Evolutionary conservation across 1,140 invertebrate species (phyloP).

Genomic region (Branchinecta lindahli): DNA sequence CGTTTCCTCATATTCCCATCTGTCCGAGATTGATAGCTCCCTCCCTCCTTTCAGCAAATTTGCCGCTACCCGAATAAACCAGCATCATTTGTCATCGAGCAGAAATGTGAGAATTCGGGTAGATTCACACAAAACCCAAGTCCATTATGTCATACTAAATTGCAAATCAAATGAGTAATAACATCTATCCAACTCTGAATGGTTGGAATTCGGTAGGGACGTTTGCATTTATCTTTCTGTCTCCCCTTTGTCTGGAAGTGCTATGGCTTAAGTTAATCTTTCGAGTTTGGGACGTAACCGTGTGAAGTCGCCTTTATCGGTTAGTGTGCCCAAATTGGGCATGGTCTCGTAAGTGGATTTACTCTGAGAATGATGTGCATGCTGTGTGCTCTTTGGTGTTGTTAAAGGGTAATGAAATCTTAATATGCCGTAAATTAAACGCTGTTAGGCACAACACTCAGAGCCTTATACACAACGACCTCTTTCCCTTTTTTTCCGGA

Average conservation of each 20-base stretch:
- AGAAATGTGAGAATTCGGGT: slow-evolving; percentile 7
- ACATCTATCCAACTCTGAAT: background rate
- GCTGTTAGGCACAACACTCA: no score
- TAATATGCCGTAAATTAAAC: no score
- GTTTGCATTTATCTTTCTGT: slow-evolving; percentile 1
- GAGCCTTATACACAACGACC: no score
- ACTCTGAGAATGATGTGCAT: background rate
- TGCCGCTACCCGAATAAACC: no score
- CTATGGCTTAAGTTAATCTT: background rate
- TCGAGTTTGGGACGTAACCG: background rate
- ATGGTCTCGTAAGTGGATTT: background rate
- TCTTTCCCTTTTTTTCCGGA: no score
- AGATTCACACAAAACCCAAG: slow-evolving; percentile 5
- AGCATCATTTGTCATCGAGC: no score
- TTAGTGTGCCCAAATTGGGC: background rate
- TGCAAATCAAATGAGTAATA: background rate
- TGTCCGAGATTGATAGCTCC: no score
- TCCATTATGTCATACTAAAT: slow-evolving; percentile 6
- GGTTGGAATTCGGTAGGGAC: background rate
- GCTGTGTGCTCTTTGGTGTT: background rate
- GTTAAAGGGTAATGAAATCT: background rate
- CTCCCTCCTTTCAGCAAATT: no score
- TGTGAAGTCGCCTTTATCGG: background rate
- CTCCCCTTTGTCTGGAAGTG: background rate
- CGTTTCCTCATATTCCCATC: no score